Evolutionary conservation across 2,113 vertebrate species (phyloP).

Genomic region (Alosa alosa): DNA sequence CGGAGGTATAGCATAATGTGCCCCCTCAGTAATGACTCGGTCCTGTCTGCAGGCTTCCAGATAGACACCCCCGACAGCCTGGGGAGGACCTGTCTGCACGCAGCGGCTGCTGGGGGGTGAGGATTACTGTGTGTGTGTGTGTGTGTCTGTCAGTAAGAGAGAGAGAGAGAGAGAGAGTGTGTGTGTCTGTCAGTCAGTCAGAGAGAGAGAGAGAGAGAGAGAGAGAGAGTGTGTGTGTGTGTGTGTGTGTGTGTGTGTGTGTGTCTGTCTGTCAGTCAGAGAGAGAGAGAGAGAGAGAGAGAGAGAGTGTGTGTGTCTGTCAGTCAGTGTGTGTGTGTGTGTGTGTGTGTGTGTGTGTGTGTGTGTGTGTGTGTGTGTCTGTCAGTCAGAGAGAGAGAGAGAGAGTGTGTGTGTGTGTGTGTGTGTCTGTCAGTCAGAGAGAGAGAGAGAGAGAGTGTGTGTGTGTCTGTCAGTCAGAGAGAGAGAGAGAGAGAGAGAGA

Average conservation of each 20-base stretch:
- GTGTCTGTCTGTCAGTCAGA: background rate
- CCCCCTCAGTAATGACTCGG: slow-evolving; percentile 90
- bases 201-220: background rate
- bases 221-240: no score
- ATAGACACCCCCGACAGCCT: slow-evolving; percentile 94
- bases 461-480: background rate
- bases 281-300: no score
- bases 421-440: background rate
- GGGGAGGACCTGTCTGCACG: slow-evolving; percentile 95
- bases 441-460: background rate
- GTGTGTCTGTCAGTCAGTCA: background rate
- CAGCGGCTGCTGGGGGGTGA: slow-evolving; percentile 96
- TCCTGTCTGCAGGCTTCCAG: slow-evolving; percentile 98
- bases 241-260: background rate
- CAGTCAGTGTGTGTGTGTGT: no score
- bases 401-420: no score
- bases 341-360: no score
- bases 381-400: background rate
- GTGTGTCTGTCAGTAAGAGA: background rate
- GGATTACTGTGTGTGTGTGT: slow-evolving; percentile 50
- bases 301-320: background rate
- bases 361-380: background rate
- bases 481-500: no score
- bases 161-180: background rate
- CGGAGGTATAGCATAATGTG: slow-evolving; percentile 93